Evolutionary conservation across 2,888 invertebrate genomes (phyloP).

Genomic region (Pseudoips prasinana): DNA sequence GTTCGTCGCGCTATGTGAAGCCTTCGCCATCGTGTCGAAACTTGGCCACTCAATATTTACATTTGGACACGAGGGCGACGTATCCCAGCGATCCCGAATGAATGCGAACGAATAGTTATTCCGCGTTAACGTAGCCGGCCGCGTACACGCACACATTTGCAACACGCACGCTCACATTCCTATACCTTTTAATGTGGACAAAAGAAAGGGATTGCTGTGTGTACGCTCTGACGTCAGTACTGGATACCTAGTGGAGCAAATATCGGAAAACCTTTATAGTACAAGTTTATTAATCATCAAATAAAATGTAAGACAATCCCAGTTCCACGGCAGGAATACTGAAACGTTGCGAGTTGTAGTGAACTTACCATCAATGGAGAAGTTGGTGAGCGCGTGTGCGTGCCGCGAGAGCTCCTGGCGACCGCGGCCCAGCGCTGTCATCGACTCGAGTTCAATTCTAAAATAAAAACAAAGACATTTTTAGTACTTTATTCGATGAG

Average conservation of each 20-base stretch:
- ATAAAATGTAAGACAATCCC: conserved; percentile 9
- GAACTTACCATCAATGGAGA: conserved; percentile 71
- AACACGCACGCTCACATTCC: conserved; percentile 77
- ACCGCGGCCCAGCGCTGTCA: conserved; percentile 84
- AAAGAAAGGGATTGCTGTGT: conserved; percentile 78
- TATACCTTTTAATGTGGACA: conserved; percentile 79
- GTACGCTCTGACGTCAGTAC: conserved; percentile 81
- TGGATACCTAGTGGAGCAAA: conserved; percentile 78
- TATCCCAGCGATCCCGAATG: conserved; percentile 25
- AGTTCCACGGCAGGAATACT: conserved; percentile 1
- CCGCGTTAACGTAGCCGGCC: conserved; percentile 40
- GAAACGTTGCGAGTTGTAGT: background rate
- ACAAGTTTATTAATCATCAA: conserved; percentile 29
- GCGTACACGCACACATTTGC: conserved; percentile 69
- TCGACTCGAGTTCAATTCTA: conserved; percentile 89
- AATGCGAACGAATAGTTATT: conserved; percentile 45
- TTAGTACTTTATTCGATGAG: too few species aligned
- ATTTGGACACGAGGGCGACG: conserved; percentile 6
- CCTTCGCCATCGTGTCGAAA: background rate
- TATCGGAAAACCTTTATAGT: conserved; percentile 64
- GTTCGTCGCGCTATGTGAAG: conserved; percentile 14
- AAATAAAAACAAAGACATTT: conserved; percentile 17
- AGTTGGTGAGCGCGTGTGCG: conserved; percentile 62
- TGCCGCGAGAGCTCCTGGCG: conserved; percentile 72
- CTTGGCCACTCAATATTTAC: background rate